Conservation (phyloP, 2,797 vertebrate genomes). For the Rhyacichthys aspro region DNA sequence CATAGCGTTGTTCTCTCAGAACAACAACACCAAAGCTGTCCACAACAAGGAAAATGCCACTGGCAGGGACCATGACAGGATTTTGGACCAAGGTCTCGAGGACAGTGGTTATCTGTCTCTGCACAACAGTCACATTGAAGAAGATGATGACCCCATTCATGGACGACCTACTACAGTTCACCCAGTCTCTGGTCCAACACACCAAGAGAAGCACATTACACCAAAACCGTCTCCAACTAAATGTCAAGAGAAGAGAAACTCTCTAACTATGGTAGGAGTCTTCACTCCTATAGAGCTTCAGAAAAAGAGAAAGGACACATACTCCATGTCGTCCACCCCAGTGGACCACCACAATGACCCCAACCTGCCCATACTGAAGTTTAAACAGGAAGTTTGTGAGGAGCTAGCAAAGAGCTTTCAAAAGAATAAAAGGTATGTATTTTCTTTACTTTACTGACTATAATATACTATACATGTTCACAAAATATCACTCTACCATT, state of each 20-base stretch:
- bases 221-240: slow-evolving; percentile 43
- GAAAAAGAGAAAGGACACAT: slow-evolving; percentile 5
- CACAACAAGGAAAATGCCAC: slow-evolving; percentile 89
- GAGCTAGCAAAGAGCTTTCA: slow-evolving; percentile 82
- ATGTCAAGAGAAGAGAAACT: neutral
- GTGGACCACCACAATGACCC: slow-evolving; percentile 33
- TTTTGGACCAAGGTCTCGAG: slow-evolving; percentile 70
- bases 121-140: slow-evolving; percentile 79
- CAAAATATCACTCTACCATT: no score
- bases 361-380: slow-evolving; percentile 84
- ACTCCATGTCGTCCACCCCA: slow-evolving; percentile 27
- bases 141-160: slow-evolving; percentile 22
- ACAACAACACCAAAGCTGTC: slow-evolving; percentile 58
- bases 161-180: neutral
- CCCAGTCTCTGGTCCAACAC: neutral
- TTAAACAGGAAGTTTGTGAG: slow-evolving; percentile 85
- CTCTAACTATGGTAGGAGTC: neutral
- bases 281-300: slow-evolving; percentile 32
- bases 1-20: slow-evolving; percentile 9
- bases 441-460: neutral
- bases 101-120: slow-evolving; percentile 94
- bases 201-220: neutral
- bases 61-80: slow-evolving; percentile 41
- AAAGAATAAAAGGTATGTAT: slow-evolving; percentile 78
- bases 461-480: no score